Evolutionary conservation across 2,797 vertebrate genomes (phyloP), one percentile per base, ranked within the genome.

Genomic region (Eulemur albifrons): DNA sequence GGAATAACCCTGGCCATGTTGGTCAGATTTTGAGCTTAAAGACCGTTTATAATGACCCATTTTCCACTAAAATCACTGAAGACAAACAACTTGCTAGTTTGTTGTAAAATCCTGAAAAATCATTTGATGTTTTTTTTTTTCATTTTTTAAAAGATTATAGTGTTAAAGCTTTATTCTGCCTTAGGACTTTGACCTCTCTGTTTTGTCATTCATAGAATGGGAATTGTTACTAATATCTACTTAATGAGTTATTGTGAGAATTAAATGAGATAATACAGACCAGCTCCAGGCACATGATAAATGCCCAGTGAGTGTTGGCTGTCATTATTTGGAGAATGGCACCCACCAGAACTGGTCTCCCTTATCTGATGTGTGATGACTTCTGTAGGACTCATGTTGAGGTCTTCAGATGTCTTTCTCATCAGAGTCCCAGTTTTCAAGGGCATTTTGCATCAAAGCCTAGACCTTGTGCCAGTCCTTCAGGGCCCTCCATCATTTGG

Each of bases 21-120:
- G 77, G 57, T 90, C 43, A 54, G 35, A 45, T 84, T 88, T 65
- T 75, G 32, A 84, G 35, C 11, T 91, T 90, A 43, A 14, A 75
- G 9, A 88, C 30, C 21, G 70, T 84, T 95, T 73, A 52, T 65
- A 59, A 27, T 88, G 38, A 90, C 13, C 12, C 30, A 25, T 17
- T 5, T 27, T 11, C 9, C 35, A 30, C 13, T 59, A 20, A 48
- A 2, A 15, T 1, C 43, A 32, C 11, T 73, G 48, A 82, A 84
- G 93, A 52, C 7, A 77, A 72, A n/a, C 5, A 38, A 43, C 12
- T 84, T 95, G 4, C 45, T 82, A 54, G 21, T 88, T 79, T 81
- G 40, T 76, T 87, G 11, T 59, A 90, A 89, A 87, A 90, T 82
- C 90, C 82, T 93, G 87, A 59, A 59, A 63, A 81, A 57, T 48